Evolutionary conservation across 2,888 invertebrate species (phyloP), one percentile per base, ranked within the genome.

Genomic region (Globia sparganii): DNA sequence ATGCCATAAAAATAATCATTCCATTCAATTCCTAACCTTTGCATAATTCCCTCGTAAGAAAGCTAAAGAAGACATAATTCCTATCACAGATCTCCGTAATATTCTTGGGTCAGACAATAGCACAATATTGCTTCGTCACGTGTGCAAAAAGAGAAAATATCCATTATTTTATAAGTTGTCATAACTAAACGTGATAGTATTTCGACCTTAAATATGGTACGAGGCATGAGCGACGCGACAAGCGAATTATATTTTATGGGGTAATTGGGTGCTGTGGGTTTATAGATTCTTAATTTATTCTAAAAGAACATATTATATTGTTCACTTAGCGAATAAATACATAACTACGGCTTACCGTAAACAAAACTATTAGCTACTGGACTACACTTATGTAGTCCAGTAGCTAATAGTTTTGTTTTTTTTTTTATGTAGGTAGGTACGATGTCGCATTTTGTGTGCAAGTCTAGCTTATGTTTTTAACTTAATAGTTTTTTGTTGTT

Each of bases 71-170:
- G 49, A 69, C 43, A 71, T 77, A 74, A 80, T 64, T 77, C 66
- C 34, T 72, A 77, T 78, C 67, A 70, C 53, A 72, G 81, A 72
- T 69, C 61, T 72, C 66, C 71, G 66, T 81, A 86, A 78, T 75
- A 64, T 28, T 31, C 34, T 6, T 62, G 71, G 78, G 75, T 76
- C 83, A 75, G n/a, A 86, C 77, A 86, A 88, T 88, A 84, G 74
- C 40, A 80, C 77, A 88, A 86, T 84, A 88, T 82, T 86, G 91
- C 85, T 83, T 80, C 83, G 90, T 92, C 91, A 92, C 91, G 91
- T 91, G 88, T 88, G 88, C 81, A 83, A 78, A 89, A 92, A 92
- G 94, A 94, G 94, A 94, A 95, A 95, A 94, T 92, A 91, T 77
- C 61, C 89, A 81, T 87, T 90, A 90, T 92, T 91, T 90, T 91